Conservation (phyloP, 2,113 vertebrate species). For the Pluvialis apricaria region DNA sequence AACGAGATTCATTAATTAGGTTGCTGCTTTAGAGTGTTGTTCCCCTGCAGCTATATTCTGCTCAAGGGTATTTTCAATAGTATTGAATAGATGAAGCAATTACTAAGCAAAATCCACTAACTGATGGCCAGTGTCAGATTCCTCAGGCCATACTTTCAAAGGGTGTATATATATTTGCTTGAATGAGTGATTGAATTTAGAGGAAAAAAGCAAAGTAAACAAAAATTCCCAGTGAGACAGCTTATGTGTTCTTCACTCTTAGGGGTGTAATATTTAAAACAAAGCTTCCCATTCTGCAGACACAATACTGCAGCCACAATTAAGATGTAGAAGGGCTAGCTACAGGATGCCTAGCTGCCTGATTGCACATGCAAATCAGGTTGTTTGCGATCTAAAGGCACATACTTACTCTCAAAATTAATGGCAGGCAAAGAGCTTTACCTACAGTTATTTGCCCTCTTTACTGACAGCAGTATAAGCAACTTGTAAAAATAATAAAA, state of each 20-base stretch:
- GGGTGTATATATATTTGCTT: background rate
- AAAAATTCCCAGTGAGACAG: background rate
- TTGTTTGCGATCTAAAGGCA: background rate
- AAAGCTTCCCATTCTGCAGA: background rate
- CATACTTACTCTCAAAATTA: background rate
- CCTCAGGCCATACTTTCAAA: conserved; percentile 21
- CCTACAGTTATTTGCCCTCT: background rate
- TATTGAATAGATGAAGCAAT: conserved; percentile 55
- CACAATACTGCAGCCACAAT: background rate
- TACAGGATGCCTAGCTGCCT: background rate
- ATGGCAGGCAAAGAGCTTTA: background rate
- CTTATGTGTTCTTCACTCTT: background rate
- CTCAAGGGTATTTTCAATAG: conserved; percentile 59
- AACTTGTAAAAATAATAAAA: background rate
- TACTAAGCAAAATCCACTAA: conserved; percentile 60
- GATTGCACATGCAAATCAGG: background rate
- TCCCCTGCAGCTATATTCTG: conserved; percentile 58
- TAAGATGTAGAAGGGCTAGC: background rate
- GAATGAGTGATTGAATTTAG: background rate
- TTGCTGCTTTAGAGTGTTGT: conserved; percentile 11
- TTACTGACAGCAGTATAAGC: background rate
- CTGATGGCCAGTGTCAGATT: conserved; percentile 32
- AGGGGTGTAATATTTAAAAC: background rate
- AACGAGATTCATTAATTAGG: conserved; percentile 60
- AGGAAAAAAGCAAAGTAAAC: background rate